These are phyloP conservation scores for Micronycteris hirsuta DNA, from an alignment of 2,113 vertebrate species.

Conservation along the genomic window DNA sequence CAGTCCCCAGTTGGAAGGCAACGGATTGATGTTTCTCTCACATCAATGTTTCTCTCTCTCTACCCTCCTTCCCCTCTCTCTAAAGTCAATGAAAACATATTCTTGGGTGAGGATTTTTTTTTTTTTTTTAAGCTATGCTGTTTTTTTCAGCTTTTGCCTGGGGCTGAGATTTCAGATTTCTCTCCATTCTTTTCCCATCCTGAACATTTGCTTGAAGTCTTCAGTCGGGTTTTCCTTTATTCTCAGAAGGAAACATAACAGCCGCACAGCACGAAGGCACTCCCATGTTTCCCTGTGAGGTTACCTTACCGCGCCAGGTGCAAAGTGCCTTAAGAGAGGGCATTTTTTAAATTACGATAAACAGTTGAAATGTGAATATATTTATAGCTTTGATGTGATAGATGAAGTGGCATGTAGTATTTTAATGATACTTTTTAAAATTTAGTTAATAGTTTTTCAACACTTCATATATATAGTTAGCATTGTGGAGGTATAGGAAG, in stretches of 20 bases:
- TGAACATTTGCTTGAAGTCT: background rate
- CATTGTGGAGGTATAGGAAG: background rate
- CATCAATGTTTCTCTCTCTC: no score
- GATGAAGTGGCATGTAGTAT: background rate
- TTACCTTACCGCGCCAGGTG: background rate
- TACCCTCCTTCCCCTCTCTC: no score
- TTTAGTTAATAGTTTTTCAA: background rate
- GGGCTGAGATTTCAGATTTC: background rate
- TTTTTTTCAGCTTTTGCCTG: background rate
- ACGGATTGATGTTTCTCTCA: no score
- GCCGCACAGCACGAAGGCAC: background rate
- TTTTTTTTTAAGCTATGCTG: background rate
- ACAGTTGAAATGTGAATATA: background rate
- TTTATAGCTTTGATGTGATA: background rate
- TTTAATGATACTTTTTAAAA: constrained; percentile 12
- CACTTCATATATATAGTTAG: background rate
- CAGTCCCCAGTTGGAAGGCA: no score
- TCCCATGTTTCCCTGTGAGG: background rate
- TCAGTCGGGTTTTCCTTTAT: background rate
- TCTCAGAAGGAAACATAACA: background rate
- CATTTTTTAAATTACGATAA: background rate
- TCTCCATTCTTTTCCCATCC: background rate
- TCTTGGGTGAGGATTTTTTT: no score
- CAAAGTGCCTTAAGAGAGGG: background rate
- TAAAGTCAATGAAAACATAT: no score